Percentiles rank a stretch among this genome's conserved stretches.
These are phyloP conservation scores for Drosophila grimshawi DNA, from an alignment of 1,140 invertebrate species.

Conservation along the genomic window DNA sequence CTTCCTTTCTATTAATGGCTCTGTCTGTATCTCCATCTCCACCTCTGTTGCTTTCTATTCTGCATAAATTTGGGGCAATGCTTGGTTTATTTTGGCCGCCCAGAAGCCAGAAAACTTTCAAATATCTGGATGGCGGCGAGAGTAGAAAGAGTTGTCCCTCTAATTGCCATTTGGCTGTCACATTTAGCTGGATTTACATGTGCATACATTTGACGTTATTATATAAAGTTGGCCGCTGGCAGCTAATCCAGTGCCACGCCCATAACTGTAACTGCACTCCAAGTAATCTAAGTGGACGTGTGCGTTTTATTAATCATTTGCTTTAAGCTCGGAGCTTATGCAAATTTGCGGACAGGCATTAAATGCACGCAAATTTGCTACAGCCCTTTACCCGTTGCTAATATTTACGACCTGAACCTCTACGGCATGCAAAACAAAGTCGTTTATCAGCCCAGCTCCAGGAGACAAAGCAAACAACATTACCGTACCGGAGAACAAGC, in stretches of 20 bases:
- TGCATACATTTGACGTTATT: slow-evolving; percentile 71
- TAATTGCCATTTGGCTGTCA: slow-evolving; percentile 77
- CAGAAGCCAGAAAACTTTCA: slow-evolving; percentile 40
- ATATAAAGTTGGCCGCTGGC: slow-evolving; percentile 53
- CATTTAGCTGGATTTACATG: slow-evolving; percentile 78
- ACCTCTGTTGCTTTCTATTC: background rate
- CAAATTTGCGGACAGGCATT: slow-evolving; percentile 57
- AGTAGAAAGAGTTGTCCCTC: slow-evolving; percentile 59
- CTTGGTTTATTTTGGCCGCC: slow-evolving; percentile 6
- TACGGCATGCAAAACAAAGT: slow-evolving; percentile 6
- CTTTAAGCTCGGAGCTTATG: slow-evolving; percentile 50
- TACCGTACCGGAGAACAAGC: background rate
- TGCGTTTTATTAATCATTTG: slow-evolving; percentile 76
- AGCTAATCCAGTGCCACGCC: slow-evolving; percentile 30
- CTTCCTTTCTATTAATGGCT: background rate
- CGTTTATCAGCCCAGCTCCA: slow-evolving; percentile 5
- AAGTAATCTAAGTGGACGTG: slow-evolving; percentile 44
- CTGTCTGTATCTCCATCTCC: too few relatives aligned
- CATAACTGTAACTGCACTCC: slow-evolving; percentile 23
- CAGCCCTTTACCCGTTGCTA: slow-evolving; percentile 17
- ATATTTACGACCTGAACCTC: slow-evolving; percentile 37
- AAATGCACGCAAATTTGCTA: slow-evolving; percentile 59
- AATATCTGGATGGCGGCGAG: slow-evolving; percentile 43
- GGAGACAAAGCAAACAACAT: background rate
- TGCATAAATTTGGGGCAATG: slow-evolving; percentile 61